Evolutionary conservation across 2,113 vertebrate genomes (phyloP).

Genomic region (Laticauda colubrina): DNA sequence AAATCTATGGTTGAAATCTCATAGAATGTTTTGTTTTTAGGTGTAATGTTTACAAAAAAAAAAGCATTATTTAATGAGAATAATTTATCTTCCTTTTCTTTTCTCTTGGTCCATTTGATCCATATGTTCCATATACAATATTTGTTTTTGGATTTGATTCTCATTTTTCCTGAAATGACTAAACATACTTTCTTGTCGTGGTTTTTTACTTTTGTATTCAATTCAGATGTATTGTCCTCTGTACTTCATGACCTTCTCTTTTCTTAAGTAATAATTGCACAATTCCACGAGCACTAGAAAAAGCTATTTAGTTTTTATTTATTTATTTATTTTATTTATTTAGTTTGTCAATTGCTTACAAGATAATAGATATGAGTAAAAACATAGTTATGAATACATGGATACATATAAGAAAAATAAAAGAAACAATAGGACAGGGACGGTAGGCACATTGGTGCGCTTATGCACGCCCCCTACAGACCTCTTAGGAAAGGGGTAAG

Average conservation of each 20-base stretch:
- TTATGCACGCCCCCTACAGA: too few species aligned
- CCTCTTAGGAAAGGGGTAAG: too few species aligned
- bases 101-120: not conserved
- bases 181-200: not conserved
- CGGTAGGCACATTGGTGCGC: too few species aligned
- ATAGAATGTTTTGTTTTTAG: not conserved
- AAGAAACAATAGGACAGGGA: too few species aligned
- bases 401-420: too few species aligned
- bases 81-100: not conserved
- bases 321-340: too few species aligned
- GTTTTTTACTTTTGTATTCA: not conserved
- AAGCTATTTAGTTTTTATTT: not conserved
- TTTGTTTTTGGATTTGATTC: not conserved
- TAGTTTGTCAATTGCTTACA: too few species aligned
- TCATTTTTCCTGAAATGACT: not conserved
- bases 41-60: not conserved
- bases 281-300: not conserved
- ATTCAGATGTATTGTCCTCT: not conserved
- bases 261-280: not conserved
- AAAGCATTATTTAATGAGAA: not conserved
- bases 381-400: too few species aligned
- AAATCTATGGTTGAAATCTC: not conserved
- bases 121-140: not conserved
- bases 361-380: too few species aligned
- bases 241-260: not conserved